Evolutionary conservation across 2,888 invertebrate species (phyloP), one percentile per base, ranked within the genome.

Genomic region (Tenthredo notha): DNA sequence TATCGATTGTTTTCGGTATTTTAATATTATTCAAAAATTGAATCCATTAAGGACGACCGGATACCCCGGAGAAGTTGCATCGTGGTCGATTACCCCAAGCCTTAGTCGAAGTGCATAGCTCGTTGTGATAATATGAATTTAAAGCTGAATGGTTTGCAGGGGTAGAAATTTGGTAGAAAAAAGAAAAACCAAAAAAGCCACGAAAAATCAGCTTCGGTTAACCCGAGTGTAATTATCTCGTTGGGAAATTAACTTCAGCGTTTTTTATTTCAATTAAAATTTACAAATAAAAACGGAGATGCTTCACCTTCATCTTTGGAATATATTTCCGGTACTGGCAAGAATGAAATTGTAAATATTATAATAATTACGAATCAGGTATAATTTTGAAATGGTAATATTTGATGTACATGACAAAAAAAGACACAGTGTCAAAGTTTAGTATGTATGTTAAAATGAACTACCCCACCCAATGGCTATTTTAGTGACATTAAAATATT

Each of bases 401-500:
- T 58, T 58, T 58, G n/a, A 9, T 1, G 58, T 75, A n/a, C n/a
- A 2, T 29, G 5, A 50, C 12, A 25, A 0, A 75, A 0, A 75
- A 75, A 29, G 75, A 75, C 1, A 37, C 7, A 50, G 29, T 37
- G 3, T n/a, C 15, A 43, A 5, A 40, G 40, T 40, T 72, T 40
- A 7, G 21, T 72, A 40, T 21, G 15, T 72, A 40, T 74, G 70
- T 33, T 33, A 4, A 54, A 15, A 54, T 29, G 25, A 15, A 77
- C 50, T 15, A 54, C 29, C 54, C 18, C 40, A n/a, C 47, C 29
- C 77, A 33, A 50, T 18, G 25, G 40, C 74, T 43, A 40, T 21
- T 21, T 29, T 65, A 74, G 85, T 75, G 86, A 84, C 87, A 85
- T 89, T 87, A 87, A 88, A 88, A 86, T 86, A 87, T 88, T 86